These are phyloP conservation scores for Ommatoiulus sabulosus DNA, from an alignment of 2,888 invertebrate species.

Conservation along the genomic window DNA sequence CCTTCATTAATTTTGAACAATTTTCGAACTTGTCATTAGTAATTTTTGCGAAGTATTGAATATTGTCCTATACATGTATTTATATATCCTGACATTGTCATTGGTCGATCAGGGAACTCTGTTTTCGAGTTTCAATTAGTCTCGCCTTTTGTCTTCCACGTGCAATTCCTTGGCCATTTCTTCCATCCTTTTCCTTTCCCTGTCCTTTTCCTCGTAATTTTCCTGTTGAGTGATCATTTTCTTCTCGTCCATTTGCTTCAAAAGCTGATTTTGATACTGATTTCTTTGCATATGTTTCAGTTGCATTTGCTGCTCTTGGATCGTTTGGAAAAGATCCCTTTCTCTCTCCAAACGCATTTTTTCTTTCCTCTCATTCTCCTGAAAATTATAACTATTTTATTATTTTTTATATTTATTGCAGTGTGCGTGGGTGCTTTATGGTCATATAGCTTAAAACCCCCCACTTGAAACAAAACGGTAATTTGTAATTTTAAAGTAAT, in stretches of 20 bases:
- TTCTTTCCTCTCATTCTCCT: conserved; percentile 35
- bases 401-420: too few relatives aligned
- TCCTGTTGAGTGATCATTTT: not conserved
- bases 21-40: too few relatives aligned
- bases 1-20: too few relatives aligned
- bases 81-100: too few relatives aligned
- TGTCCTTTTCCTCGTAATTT: conserved; percentile 31
- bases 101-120: too few relatives aligned
- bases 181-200: conserved; percentile 20
- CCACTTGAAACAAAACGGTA: too few relatives aligned
- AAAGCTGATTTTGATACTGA: conserved; percentile 16
- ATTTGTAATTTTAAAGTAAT: too few relatives aligned
- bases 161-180: conserved; percentile 5
- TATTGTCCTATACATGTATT: too few relatives aligned
- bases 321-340: not conserved
- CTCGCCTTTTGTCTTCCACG: conserved; percentile 31
- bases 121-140: not conserved
- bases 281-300: conserved; percentile 13
- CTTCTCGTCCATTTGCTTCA: conserved; percentile 47
- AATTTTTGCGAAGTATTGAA: too few relatives aligned
- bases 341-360: conserved; percentile 20
- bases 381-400: not conserved
- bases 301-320: conserved; percentile 14
- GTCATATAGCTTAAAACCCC: too few relatives aligned
- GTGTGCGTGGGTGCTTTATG: too few relatives aligned